Conservation (phyloP, 2,113 vertebrate species). For the Aspiorhynchus laticeps region DNA sequence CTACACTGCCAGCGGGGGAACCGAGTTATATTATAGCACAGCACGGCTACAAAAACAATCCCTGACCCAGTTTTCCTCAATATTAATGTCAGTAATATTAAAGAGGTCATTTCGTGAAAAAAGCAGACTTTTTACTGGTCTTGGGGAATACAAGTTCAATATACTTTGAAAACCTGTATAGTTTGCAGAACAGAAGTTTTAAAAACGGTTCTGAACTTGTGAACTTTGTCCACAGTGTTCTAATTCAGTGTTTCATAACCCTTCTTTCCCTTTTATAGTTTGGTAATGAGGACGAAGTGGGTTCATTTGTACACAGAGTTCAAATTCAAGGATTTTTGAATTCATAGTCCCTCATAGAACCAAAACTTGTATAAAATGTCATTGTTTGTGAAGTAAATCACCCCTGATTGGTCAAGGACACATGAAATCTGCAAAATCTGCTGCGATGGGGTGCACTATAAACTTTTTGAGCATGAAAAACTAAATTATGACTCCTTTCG, state of each 20-base stretch:
- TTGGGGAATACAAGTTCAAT: background rate
- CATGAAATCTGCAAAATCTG: no score
- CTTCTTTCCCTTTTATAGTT: no score
- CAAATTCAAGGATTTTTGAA: background rate
- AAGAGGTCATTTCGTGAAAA: background rate
- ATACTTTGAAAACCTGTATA: background rate
- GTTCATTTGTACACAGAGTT: background rate
- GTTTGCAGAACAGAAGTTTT: background rate
- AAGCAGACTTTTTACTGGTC: background rate
- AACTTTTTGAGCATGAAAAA: no score
- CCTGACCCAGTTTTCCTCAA: background rate
- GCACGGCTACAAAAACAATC: background rate
- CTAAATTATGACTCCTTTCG: no score
- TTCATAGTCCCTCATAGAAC: no score
- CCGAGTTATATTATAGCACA: constrained; percentile 15
- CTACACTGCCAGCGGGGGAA: constrained; percentile 17
- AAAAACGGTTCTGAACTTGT: background rate
- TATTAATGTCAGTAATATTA: constrained; percentile 11
- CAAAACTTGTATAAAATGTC: no score
- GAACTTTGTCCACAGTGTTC: background rate
- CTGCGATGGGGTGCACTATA: no score
- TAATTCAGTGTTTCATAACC: background rate
- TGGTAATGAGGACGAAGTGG: background rate
- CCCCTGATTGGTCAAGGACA: no score
- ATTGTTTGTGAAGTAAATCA: no score